Evolutionary conservation across 2,113 vertebrate genomes (phyloP), one percentile per base, ranked within the genome.

Genomic region (Pelecanoides urinatrix): DNA sequence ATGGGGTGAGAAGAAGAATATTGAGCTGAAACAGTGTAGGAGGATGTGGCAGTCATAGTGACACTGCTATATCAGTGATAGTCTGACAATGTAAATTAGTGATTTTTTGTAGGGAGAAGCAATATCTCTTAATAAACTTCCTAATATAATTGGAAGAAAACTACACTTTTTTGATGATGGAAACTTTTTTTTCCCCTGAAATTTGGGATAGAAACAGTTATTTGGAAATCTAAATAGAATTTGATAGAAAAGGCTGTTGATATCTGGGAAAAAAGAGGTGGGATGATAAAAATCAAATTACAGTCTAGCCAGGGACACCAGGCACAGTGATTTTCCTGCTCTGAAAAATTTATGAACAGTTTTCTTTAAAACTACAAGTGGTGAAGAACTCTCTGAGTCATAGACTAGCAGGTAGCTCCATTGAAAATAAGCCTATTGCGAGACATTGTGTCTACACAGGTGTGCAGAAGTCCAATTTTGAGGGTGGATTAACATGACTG

Each of bases 81-180:
- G 7, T 40, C 7, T 12, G 2, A 26, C 2, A 4, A 52, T n/a
- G 2, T 29, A 77, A 80, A n/a, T 68, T 16, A 34, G 4, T 44
- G 13, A 52, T 2, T 36, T 70, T 65, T 77, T 84, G 4, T 15
- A 62, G 2, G 27, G 16, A 34, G 14, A 74, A 81, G 9, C 2
- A 62, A 10, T 34, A 36, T 16, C 7, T 71, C 27, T n/a, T 66
- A 44, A 53, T 7, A 49, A 34, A 50, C 0, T 21, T 89, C 87
- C 10, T 40, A 53, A 52, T 13, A 21, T 30, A 47, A 40, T 8
- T 70, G 7, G 5, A 56, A 74, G 18, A 73, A 87, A n/a, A 8
- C 1, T 1, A 7, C 3, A 15, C 0, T 34, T 86, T 74, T 34
- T 55, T n/a, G 3, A 47, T 68, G 3, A 34, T 11, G 1, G 5